These are phyloP conservation scores for Ernsta delagoae DNA, from an alignment of 2,888 invertebrate genomes.

Conservation along the genomic window DNA sequence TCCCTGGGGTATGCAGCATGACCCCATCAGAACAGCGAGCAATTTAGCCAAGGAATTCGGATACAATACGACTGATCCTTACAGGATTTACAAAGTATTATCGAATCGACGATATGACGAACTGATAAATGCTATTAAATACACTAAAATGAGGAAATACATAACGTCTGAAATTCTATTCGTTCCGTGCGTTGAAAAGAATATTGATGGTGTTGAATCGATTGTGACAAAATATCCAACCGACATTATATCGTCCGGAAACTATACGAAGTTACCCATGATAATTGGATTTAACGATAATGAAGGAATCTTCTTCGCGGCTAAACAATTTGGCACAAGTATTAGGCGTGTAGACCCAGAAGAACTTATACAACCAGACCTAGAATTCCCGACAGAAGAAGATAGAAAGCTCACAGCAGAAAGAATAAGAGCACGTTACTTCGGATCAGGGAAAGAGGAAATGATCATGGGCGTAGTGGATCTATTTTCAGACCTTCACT, in stretches of 20 bases:
- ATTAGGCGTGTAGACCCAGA: slow-evolving; percentile 56
- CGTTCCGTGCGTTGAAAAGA: slow-evolving; percentile 71
- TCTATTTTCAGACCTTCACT: slow-evolving; percentile 72
- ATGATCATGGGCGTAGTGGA: slow-evolving; percentile 73
- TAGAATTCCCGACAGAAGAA: slow-evolving; percentile 62
- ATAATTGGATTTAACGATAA: slow-evolving; percentile 74
- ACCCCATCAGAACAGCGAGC: slow-evolving; percentile 67
- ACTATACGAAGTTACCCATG: slow-evolving; percentile 75
- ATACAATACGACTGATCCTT: slow-evolving; percentile 65
- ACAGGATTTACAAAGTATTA: slow-evolving; percentile 63
- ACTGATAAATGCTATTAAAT: slow-evolving; percentile 60
- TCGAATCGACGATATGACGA: slow-evolving; percentile 62
- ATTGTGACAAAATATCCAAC: slow-evolving; percentile 65
- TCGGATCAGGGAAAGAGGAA: slow-evolving; percentile 62
- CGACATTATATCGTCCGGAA: slow-evolving; percentile 63
- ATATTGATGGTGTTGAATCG: slow-evolving; percentile 65
- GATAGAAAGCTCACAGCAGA: slow-evolving; percentile 62
- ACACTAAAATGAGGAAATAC: slow-evolving; percentile 64
- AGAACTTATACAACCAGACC: slow-evolving; percentile 58
- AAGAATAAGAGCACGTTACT: slow-evolving; percentile 61
- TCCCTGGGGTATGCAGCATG: slow-evolving; percentile 71
- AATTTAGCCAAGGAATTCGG: slow-evolving; percentile 67
- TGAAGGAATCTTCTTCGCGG: slow-evolving; percentile 73
- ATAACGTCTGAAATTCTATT: slow-evolving; percentile 67
- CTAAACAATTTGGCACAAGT: slow-evolving; percentile 66